phyloP scores from a whole-genome alignment of 2,888 invertebrate species.

The Brachylomia viminalis region DNA sequence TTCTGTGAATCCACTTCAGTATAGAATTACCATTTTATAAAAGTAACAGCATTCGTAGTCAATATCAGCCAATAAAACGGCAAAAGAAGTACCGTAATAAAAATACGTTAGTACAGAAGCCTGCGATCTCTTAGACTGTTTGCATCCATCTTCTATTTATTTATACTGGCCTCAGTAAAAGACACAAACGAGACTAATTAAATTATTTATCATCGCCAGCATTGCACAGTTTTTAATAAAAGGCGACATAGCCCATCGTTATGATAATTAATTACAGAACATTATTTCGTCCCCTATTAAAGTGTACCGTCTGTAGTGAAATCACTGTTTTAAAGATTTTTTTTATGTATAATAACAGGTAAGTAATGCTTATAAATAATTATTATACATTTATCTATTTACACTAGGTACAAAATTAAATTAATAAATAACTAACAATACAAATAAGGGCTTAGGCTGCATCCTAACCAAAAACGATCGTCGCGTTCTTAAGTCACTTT shows the following conservation, averaged over 20 bases:
- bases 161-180: conserved; percentile 17
- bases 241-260: conserved; percentile 19
- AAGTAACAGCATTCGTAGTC: not conserved
- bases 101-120: not conserved
- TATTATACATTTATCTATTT: not conserved
- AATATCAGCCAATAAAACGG: not conserved
- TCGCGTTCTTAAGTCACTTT: not conserved
- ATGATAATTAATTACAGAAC: conserved; percentile 38
- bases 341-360: not conserved
- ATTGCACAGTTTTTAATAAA: conserved; percentile 44
- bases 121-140: conserved; percentile 1
- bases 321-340: not conserved
- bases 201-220: conserved; percentile 36
- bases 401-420: not conserved
- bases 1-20: not conserved
- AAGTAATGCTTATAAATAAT: not conserved
- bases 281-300: conserved; percentile 15
- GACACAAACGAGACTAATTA: conserved; percentile 29
- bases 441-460: not conserved
- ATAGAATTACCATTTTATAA: not conserved
- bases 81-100: not conserved
- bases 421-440: not conserved
- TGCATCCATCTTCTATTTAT: conserved; percentile 18
- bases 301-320: conserved; percentile 7
- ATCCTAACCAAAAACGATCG: not conserved